Percentiles rank a stretch among this genome's conserved stretches.
Conservation (phyloP, 2,888 invertebrate species). For the Habrosyne pyritoides region DNA sequence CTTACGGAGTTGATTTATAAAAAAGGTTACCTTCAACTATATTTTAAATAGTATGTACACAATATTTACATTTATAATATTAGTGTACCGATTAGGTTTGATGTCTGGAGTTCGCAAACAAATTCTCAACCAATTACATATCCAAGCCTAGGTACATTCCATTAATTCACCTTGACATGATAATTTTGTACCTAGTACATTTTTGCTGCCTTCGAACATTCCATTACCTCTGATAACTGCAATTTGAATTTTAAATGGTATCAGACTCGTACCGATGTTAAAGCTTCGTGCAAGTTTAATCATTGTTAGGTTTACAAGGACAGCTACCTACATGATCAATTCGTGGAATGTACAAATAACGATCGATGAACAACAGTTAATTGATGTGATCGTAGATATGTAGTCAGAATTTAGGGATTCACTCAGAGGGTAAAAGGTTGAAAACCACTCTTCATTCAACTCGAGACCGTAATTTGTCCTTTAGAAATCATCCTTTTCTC, state of each 20-base stretch:
- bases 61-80: no score
- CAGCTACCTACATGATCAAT: background rate
- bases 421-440: background rate
- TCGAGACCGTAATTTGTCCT: background rate
- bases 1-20: no score
- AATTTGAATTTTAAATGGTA: background rate
- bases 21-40: no score
- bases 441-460: background rate
- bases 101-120: background rate
- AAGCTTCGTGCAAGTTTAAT: background rate
- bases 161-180: background rate
- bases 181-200: background rate
- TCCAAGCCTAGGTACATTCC: background rate
- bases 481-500: background rate
- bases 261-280: background rate
- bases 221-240: background rate
- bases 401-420: background rate
- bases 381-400: background rate
- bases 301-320: background rate
- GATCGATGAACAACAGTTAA: no score
- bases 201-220: background rate
- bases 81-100: no score
- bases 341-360: background rate
- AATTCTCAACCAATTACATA: background rate
- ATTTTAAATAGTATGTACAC: no score